Conservation (phyloP, 2,113 vertebrate species). For the Odocoileus virginianus region DNA sequence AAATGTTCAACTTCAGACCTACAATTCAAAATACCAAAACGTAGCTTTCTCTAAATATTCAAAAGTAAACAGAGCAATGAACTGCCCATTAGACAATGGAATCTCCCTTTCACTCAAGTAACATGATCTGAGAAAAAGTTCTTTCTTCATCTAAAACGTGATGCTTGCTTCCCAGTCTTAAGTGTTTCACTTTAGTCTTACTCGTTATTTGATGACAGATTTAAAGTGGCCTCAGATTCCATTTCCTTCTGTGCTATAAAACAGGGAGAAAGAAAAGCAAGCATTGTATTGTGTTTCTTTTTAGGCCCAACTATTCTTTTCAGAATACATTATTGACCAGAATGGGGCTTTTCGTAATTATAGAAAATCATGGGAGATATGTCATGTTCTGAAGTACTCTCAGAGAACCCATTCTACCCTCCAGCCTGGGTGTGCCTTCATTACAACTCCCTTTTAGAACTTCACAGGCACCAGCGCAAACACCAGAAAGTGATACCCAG, state of each 20-base stretch:
- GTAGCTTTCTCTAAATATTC: neutral
- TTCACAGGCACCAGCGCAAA: constrained; percentile 28
- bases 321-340: constrained; percentile 10
- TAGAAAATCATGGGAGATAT: constrained; percentile 39
- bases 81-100: neutral
- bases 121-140: neutral
- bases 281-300: constrained; percentile 37
- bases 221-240: constrained; percentile 15
- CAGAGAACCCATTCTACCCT: neutral
- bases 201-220: neutral
- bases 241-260: neutral
- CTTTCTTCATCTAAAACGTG: neutral
- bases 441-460: constrained; percentile 56
- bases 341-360: neutral
- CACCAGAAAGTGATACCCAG: neutral
- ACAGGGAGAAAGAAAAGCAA: constrained; percentile 15
- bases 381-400: neutral
- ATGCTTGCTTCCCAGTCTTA: neutral
- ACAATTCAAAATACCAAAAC: neutral
- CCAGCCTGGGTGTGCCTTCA: constrained; percentile 25
- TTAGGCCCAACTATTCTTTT: constrained; percentile 14
- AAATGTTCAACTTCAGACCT: neutral
- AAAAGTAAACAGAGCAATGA: neutral
- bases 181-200: neutral
- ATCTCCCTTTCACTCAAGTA: neutral